Percentiles rank a stretch among this genome's conserved stretches.
phyloP scores from a whole-genome alignment of 2,797 vertebrate species.

The Rhynchonycteris naso region DNA sequence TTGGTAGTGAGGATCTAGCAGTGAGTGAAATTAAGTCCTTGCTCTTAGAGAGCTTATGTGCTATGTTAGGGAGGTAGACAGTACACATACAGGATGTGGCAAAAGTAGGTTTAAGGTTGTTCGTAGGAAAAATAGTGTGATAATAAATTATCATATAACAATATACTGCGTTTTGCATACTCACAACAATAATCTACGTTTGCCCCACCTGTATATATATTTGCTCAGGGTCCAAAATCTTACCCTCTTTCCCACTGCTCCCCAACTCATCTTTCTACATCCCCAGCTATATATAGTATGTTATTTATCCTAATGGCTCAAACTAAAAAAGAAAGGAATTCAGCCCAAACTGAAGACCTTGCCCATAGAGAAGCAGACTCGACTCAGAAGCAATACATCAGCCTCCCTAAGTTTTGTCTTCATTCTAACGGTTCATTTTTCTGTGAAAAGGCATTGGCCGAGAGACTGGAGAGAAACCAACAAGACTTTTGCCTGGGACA shows the following conservation, averaged over 20 bases:
- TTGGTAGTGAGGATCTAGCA: background rate
- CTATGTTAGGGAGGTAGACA: background rate
- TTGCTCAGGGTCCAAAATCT: background rate
- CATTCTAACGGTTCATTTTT: background rate
- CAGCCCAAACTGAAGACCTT: background rate
- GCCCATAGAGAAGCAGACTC: background rate
- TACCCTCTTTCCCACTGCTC: background rate
- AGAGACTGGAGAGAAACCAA: background rate
- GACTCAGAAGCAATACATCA: background rate
- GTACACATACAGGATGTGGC: background rate
- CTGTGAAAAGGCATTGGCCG: background rate
- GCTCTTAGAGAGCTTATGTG: background rate
- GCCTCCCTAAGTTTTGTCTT: background rate
- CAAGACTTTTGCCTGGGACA: background rate
- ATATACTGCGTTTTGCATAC: background rate
- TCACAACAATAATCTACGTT: background rate
- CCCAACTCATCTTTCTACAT: background rate
- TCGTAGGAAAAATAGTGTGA: background rate
- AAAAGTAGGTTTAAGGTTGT: background rate
- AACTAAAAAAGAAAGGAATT: background rate
- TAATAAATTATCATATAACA: background rate
- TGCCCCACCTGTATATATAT: background rate
- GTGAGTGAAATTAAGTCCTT: background rate
- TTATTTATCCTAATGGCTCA: background rate
- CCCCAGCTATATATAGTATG: background rate